A percentile compares a stretch with the other conserved stretches of the same genome.
phyloP scores from a whole-genome alignment of 2,888 invertebrate species.

The Nineta flava region DNA sequence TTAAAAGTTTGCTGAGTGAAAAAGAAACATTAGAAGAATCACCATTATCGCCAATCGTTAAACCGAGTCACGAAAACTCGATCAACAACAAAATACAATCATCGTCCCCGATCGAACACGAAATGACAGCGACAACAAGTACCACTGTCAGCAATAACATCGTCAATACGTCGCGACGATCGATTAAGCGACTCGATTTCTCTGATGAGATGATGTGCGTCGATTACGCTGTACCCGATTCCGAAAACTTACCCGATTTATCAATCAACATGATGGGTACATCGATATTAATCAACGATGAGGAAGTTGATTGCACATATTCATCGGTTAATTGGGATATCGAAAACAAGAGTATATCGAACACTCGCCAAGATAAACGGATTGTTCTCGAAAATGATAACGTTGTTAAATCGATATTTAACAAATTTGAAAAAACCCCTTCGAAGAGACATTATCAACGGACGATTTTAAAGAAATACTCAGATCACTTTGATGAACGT shows the following conservation, averaged over 20 bases:
- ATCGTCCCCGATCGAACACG: neutral
- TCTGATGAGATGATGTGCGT: neutral
- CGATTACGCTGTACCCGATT: neutral
- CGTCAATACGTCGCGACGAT: neutral
- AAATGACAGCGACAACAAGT: neutral
- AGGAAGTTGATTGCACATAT: slow-evolving; percentile 8
- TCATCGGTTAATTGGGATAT: slow-evolving; percentile 25
- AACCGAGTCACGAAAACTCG: neutral
- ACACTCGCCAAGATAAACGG: slow-evolving; percentile 7
- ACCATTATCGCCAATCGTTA: slow-evolving; percentile 3
- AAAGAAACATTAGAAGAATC: slow-evolving; percentile 5
- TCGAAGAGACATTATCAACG: neutral
- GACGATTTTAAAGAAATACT: neutral
- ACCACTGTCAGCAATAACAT: neutral
- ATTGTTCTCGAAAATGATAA: neutral
- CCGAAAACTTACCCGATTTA: slow-evolving; percentile 1
- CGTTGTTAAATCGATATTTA: neutral
- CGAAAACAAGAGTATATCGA: slow-evolving; percentile 23
- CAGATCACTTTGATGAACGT: neutral
- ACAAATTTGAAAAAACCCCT: neutral
- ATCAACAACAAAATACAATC: neutral
- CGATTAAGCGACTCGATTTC: neutral
- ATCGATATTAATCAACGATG: neutral
- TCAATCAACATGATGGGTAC: slow-evolving; percentile 4
- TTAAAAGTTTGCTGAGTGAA: neutral